These are phyloP conservation scores for Pecten maximus DNA, from an alignment of 2,888 invertebrate species.

Conservation along the genomic window DNA sequence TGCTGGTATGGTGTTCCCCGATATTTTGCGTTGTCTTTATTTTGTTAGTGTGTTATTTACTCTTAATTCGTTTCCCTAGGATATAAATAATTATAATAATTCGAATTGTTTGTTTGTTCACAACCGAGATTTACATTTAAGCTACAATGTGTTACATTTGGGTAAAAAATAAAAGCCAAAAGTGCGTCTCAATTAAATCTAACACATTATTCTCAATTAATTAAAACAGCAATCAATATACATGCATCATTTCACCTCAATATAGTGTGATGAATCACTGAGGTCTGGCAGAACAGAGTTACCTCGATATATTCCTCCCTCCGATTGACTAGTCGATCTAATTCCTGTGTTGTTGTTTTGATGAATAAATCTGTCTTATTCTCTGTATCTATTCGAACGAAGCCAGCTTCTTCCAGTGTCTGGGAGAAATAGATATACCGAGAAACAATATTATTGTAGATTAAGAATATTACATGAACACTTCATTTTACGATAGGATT, in stretches of 20 bases:
- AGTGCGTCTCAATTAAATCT: background rate
- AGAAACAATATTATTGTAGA: background rate
- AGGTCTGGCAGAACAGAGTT: slow-evolving; percentile 41
- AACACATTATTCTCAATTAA: background rate
- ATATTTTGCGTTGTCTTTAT: background rate
- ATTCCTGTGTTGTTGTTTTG: slow-evolving; percentile 83
- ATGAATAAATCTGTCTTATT: slow-evolving; percentile 84
- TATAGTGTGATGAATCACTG: background rate
- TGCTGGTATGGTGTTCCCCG: background rate
- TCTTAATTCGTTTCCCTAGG: background rate
- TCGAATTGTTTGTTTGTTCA: background rate
- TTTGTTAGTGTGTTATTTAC: background rate
- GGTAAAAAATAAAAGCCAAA: background rate
- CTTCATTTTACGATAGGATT: too few species aligned
- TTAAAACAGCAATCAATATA: background rate
- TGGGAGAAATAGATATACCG: slow-evolving; percentile 61
- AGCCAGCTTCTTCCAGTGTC: slow-evolving; percentile 84
- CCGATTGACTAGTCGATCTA: slow-evolving; percentile 81
- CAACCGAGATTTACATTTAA: background rate
- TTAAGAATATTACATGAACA: too few species aligned
- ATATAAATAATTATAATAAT: too few species aligned
- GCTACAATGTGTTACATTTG: background rate
- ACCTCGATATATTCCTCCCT: slow-evolving; percentile 83
- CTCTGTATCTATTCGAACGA: slow-evolving; percentile 83
- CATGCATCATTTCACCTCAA: background rate